These are phyloP conservation scores for Eulemur albifrons DNA, from an alignment of 2,797 vertebrate genomes.

Conservation along the genomic window DNA sequence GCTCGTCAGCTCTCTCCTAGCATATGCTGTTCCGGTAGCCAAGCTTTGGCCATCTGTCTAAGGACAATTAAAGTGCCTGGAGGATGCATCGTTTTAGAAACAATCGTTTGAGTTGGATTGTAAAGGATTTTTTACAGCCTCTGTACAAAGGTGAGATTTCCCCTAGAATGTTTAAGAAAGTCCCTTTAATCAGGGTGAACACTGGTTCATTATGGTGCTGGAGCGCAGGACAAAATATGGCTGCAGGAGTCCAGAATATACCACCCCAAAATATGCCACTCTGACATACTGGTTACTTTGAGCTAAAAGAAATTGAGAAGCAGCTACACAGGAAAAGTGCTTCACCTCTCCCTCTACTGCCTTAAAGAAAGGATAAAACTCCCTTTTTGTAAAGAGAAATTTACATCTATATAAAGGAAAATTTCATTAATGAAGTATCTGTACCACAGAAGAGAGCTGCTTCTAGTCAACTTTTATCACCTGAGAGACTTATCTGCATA, in stretches of 20 bases:
- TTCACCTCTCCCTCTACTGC: not conserved
- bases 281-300: not conserved
- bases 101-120: not conserved
- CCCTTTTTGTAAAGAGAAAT: not conserved
- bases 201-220: not conserved
- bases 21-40: conserved; percentile 8
- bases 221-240: not conserved
- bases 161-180: conserved; percentile 5
- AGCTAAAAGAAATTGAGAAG: conserved; percentile 29
- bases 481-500: not conserved
- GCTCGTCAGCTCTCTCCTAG: not conserved
- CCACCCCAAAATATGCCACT: not conserved
- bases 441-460: not conserved
- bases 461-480: not conserved
- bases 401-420: not conserved
- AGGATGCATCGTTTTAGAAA: conserved; percentile 42
- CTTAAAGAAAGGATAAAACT: not conserved
- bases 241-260: not conserved
- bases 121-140: not conserved
- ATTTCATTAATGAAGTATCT: not conserved
- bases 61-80: conserved; percentile 40
- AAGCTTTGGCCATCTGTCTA: conserved; percentile 47
- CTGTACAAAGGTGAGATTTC: not conserved
- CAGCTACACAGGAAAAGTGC: not conserved
- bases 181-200: not conserved